Base-by-base conservation (phyloP, 2,113 vertebrate species). In the Perccottus glenii region DNA sequence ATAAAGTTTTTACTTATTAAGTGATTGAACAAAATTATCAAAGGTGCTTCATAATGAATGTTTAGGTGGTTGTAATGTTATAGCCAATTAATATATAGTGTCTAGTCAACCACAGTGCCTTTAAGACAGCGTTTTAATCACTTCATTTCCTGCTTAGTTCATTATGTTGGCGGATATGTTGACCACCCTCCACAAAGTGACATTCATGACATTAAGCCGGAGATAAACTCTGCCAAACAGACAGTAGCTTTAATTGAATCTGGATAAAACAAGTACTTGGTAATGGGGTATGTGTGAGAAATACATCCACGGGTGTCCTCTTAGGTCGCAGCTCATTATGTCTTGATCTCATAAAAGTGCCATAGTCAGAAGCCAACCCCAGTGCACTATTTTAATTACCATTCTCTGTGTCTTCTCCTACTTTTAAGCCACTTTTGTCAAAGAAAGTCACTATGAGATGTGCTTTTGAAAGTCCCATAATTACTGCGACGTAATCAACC, bases 401-500 rank as follows among this genome's bases (percentile, higher is more conserved):
- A 45, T 57, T 72, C 56, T 71, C 67, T 11, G 11, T 55, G 60
- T 64, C 65, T 63, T 0, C 58, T 55, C 16, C 45, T 42, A 49
- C 65, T 11, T 63, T 43, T 73, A 27, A 35, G 11, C 38, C 5
- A 11, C 81, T 69, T 66, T 80, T 70, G 73, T 77, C 63, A 46
- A 70, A 63, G 50, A 66, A 69, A 81, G 50, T 52, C 40, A 48
- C 64, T 64, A 75, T 55, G 64, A 78, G 70, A 75, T 71, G 67
- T 70, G 64, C 61, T 70, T 87, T 79, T 83, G 76, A 83, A 85
- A 81, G 64, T 75, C 60, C 63, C 58, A 46, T 91, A 89, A 92
- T 91, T 91, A 85, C 72, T 51, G 27, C 6, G 0, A 56, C 51
- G 82, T 90, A 90, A 91, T 92, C 85, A 86, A 64, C 57, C 64